Conservation (phyloP, 2,888 invertebrate species). For the Acanthosepion esculentum region DNA sequence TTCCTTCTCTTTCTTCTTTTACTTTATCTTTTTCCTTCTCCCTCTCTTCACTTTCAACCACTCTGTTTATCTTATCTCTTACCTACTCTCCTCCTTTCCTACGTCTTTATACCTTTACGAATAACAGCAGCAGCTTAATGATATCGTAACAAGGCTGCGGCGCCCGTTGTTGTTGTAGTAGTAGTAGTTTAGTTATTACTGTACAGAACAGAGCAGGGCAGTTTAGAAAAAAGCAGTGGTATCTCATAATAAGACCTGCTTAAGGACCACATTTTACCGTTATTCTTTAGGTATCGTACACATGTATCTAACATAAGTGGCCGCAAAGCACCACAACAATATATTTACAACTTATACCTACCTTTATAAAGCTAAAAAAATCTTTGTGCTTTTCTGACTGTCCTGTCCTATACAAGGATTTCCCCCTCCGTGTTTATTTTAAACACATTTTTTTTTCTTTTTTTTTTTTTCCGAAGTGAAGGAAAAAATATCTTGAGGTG, state of each 20-base stretch:
- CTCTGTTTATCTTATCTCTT: not conserved
- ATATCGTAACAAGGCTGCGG: not conserved
- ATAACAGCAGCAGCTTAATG: constrained; percentile 16
- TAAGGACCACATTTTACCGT: not conserved
- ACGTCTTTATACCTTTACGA: not conserved
- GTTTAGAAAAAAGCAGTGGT: not conserved
- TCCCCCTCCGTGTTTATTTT: constrained; percentile 8
- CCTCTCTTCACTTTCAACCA: not conserved
- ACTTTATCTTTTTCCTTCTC: not conserved
- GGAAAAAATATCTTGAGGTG: constrained; percentile 49
- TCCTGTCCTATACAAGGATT: not conserved
- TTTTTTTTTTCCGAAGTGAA: not conserved
- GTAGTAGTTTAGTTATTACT: not conserved
- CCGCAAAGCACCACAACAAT: not conserved
- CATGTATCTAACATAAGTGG: not conserved
- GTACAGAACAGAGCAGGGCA: not conserved
- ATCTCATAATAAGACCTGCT: constrained; percentile 4
- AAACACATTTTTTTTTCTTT: not conserved
- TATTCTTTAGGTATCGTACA: not conserved
- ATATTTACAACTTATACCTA: not conserved
- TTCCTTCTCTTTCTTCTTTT: not conserved
- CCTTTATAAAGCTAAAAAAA: too few species aligned
- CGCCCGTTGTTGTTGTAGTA: not conserved
- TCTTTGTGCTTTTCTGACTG: not conserved
- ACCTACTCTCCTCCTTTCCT: not conserved